Base-by-base conservation (phyloP, 2,888 invertebrate genomes). In the Rhyacophila evoluta region DNA sequence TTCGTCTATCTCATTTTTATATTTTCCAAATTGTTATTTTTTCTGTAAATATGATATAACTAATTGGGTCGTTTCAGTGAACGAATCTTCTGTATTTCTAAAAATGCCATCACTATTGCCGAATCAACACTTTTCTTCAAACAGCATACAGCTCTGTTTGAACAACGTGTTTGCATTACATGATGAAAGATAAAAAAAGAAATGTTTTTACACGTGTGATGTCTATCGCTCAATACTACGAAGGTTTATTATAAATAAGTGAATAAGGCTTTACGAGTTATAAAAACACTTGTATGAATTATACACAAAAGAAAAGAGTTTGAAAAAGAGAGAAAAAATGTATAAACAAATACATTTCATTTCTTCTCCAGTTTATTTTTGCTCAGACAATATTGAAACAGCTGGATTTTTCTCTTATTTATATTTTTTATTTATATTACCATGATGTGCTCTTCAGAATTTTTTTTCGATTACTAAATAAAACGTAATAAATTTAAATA, bases 331-430 rank as follows among this genome's bases (percentile, higher is more conserved):
- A 39, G 15, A 39, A 6, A 39, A n/a, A 15, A 12, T 12, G 15
- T n/a, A n/a, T n/a, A n/a, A n/a, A n/a, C n/a, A 8, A 55, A 55
- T 55, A 19, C 15, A 55, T 55, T 55, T 5, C 15, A 55, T 19
- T 55, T 55, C 15, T 55, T 19, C 19, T 41, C 15, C 12, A 19
- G 55, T 19, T 55, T 55, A 55, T 55, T 55, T 55, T 15, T 19
- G 6, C 10, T 1, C 55, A 55, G 55, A 55, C 55, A 55, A 55
- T 55, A 75, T 75, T 76, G 12, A 38, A 36, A 69, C 75, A 78
- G 77, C 83, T 79, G 29, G 29, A 33, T 33, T 33, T 33, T 33
- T 33, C 29, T 33, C 6, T 33, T 33, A 33, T 33, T n/a, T n/a
- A n/a, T n/a, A n/a, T n/a, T n/a, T n/a, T n/a, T n/a, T n/a, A n/a